Percentiles rank a stretch among this genome's conserved stretches.
phyloP scores from a whole-genome alignment of 1,140 invertebrate genomes.

The Drosophila pandora region DNA sequence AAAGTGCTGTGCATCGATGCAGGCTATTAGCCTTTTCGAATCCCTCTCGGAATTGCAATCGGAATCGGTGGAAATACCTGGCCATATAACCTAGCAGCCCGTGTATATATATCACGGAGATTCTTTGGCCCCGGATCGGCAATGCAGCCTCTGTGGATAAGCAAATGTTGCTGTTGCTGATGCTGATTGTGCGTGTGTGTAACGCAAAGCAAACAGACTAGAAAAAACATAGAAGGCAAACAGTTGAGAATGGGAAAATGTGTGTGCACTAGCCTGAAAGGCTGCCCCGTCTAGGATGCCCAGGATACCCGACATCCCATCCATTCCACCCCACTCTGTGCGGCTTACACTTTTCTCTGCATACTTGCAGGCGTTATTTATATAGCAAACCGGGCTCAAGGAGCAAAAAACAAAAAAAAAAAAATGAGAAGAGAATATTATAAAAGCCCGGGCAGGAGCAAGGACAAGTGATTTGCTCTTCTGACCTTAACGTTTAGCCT shows the following conservation, averaged over 20 bases:
- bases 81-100: conserved; percentile 9
- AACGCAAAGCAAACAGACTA: conserved; percentile 48
- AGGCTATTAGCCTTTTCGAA: conserved; percentile 25
- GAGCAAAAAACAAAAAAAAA: conserved; percentile 6
- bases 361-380: conserved; percentile 58
- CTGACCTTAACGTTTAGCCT: conserved; percentile 62
- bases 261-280: conserved; percentile 14
- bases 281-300: not conserved
- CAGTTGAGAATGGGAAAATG: conserved; percentile 34
- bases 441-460: not conserved
- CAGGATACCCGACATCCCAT: not conserved
- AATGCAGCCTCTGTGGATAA: conserved; percentile 12
- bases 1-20: conserved; percentile 7
- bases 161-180: conserved; percentile 20
- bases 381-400: conserved; percentile 47
- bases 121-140: conserved; percentile 10
- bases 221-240: conserved; percentile 58
- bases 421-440: not conserved
- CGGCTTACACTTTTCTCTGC: conserved; percentile 39
- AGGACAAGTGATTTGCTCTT: conserved; percentile 28
- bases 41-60: conserved; percentile 13
- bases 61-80: conserved; percentile 15
- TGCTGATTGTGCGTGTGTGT: conserved; percentile 17
- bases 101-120: conserved; percentile 20
- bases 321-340: not conserved